These are phyloP conservation scores for Mongoloraphidia duomilia DNA, from an alignment of 2,888 invertebrate genomes.

Conservation along the genomic window DNA sequence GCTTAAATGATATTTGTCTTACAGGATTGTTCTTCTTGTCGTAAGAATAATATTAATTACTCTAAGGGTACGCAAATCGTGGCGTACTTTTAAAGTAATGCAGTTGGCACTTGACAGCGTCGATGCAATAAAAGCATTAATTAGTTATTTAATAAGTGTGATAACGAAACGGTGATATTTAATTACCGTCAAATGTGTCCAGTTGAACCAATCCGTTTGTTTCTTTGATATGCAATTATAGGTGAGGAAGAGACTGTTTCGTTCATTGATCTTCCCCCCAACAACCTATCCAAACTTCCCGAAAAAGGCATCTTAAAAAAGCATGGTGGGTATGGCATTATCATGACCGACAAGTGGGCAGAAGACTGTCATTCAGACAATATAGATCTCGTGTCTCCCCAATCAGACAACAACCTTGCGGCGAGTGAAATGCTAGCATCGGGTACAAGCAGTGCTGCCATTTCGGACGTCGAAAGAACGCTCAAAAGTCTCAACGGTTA, in stretches of 20 bases:
- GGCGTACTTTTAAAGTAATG: too few relatives aligned
- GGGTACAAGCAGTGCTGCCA: slow-evolving; percentile 38
- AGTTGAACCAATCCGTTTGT: too few relatives aligned
- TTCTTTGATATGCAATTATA: slow-evolving; percentile 19
- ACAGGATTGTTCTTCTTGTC: too few relatives aligned
- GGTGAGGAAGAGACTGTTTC: slow-evolving; percentile 66
- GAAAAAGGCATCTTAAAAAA: slow-evolving; percentile 90
- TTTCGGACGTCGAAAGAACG: slow-evolving; percentile 70
- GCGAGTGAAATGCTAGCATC: slow-evolving; percentile 31
- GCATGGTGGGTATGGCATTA: slow-evolving; percentile 61
- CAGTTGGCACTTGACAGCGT: too few relatives aligned
- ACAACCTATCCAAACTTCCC: slow-evolving; percentile 60
- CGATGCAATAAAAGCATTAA: too few relatives aligned
- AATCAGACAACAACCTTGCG: slow-evolving; percentile 46
- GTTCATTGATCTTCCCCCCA: slow-evolving; percentile 66
- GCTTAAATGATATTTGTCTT: too few relatives aligned
- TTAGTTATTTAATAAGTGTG: too few relatives aligned
- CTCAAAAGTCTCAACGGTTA: slow-evolving; percentile 83
- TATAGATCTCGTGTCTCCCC: slow-evolving; percentile 41
- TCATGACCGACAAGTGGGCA: slow-evolving; percentile 38
- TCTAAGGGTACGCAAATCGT: too few relatives aligned
- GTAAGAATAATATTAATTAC: too few relatives aligned
- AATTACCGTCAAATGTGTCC: too few relatives aligned
- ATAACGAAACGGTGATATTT: too few relatives aligned
- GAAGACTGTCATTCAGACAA: slow-evolving; percentile 59